A percentile compares a stretch with the other conserved stretches of the same genome.
Conservation (phyloP, 2,888 invertebrate genomes). For the Ferrisia virgata region DNA sequence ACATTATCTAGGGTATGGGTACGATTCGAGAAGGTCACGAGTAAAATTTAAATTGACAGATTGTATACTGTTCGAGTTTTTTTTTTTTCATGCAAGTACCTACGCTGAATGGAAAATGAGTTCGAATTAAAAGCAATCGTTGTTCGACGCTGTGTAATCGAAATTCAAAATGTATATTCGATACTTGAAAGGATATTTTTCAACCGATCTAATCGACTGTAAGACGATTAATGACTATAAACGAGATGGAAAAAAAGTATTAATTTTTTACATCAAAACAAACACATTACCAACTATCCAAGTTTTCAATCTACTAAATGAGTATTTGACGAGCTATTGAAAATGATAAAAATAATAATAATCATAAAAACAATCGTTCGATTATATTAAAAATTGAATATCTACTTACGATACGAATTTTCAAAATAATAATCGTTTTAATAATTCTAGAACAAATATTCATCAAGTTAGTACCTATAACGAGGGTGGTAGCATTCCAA, state of each 20-base stretch:
- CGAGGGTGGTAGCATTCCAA: too few relatives aligned
- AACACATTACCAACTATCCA: background rate
- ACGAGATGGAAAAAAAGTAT: background rate
- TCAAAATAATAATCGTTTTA: too few relatives aligned
- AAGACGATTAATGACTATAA: background rate
- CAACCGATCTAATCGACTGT: background rate
- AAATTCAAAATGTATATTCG: background rate
- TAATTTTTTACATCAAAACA: background rate
- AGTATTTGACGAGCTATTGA: background rate
- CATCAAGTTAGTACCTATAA: too few relatives aligned
- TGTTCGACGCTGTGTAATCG: background rate
- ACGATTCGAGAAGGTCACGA: background rate
- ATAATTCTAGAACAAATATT: too few relatives aligned
- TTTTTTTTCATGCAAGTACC: too few relatives aligned
- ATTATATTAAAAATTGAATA: too few relatives aligned
- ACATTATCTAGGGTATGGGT: background rate
- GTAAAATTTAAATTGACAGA: background rate
- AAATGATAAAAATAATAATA: background rate
- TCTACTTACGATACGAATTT: too few relatives aligned
- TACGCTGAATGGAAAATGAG: background rate
- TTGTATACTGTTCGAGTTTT: background rate
- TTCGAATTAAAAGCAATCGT: background rate
- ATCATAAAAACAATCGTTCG: too few relatives aligned
- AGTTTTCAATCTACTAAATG: background rate
- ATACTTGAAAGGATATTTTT: background rate